Evolutionary conservation across 2,888 invertebrate species (phyloP), one percentile per base, ranked within the genome.

Genomic region (Spodoptera exigua): DNA sequence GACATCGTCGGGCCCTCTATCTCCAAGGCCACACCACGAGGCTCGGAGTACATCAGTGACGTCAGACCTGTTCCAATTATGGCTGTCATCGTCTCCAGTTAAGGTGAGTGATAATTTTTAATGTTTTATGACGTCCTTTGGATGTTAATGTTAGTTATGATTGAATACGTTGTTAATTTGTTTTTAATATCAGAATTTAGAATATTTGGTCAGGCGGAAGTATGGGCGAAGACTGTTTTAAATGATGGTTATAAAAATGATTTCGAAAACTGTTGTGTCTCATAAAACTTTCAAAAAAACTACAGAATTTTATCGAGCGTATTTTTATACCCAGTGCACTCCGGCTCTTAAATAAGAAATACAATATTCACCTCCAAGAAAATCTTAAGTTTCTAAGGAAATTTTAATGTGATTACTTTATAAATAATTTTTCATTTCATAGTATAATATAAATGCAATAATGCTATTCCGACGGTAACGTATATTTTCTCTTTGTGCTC

Each of bases 41-140:
- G 95, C 95, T 9, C 94, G 95, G 72, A 95, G 97, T 64, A 96
- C 97, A 44, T 97, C 97, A 44, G 96, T 97, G 72, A 97, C 97
- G 43, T 97, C 97, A 70, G 98, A 98, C 86, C 94, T 98, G 68
- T 98, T 98, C 90, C 97, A 97, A 82, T 95, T 96, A 70, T 98
- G 98, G 98, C 92, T 98, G 84, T 96, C 97, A 35, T 96, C 97
- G 32, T 97, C 97, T 49, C 97, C 97, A 5, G 94, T 96, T 83
- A 96, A 96, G 95, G 96, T 96, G 69, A 89, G 95, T 85, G 73
- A 68, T 83, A 71, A 82, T 78, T 53, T 54, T 47, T 51, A 17
- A 56, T 32, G 41, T 47, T 51, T 47, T 36, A 41, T 63, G 54
- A 61, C 34, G 52, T 35, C 46, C 41, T 13, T 46, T 36, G 43